Percentiles rank a stretch among this genome's conserved stretches.
These are phyloP conservation scores for Eulimnadia texana DNA, from an alignment of 1,140 invertebrate species.

Conservation along the genomic window DNA sequence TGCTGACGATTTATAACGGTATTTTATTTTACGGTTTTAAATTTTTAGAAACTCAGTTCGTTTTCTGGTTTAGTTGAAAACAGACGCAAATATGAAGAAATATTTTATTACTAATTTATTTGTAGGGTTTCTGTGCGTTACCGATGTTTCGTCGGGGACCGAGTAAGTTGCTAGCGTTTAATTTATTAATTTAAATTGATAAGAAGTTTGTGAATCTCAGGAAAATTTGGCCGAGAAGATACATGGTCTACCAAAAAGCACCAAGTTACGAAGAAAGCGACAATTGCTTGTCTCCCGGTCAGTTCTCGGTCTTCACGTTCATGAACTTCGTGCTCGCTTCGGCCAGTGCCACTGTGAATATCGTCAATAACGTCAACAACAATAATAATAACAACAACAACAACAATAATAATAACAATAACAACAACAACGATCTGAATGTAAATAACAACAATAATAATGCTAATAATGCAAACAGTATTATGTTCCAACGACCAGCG, in stretches of 20 bases:
- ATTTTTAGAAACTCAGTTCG: no score
- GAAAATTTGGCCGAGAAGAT: neutral
- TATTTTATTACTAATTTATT: no score
- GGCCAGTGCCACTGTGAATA: neutral
- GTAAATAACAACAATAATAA: neutral
- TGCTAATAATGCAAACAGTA: neutral
- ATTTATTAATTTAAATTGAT: neutral
- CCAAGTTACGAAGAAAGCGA: neutral
- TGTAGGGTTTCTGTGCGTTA: no score
- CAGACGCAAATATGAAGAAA: no score
- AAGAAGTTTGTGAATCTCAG: neutral
- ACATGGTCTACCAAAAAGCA: neutral
- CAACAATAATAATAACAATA: neutral
- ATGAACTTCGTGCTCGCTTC: neutral
- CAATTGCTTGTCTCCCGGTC: neutral
- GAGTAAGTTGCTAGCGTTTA: no score
- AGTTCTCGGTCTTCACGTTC: neutral
- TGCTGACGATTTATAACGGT: no score
- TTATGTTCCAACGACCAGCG: neutral
- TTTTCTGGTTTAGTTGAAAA: no score
- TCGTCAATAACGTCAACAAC: neutral
- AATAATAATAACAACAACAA: neutral
- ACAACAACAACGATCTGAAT: neutral
- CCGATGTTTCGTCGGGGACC: no score
- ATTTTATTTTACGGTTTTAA: no score